These are phyloP conservation scores for Drosophila multiciliata DNA, from an alignment of 2,888 invertebrate species.

Conservation along the genomic window DNA sequence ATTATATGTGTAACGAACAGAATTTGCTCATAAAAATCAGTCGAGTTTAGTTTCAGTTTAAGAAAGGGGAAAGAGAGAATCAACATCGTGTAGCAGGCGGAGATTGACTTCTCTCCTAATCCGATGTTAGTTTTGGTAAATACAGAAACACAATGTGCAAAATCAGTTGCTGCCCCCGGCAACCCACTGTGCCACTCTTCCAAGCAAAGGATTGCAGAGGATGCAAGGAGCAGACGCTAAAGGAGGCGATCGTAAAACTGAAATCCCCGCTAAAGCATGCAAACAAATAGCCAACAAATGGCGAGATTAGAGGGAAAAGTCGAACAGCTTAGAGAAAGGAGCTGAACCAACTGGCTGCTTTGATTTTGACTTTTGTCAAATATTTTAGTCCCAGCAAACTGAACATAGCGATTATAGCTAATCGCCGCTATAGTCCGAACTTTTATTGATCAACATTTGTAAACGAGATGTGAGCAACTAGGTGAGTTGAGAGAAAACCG, in stretches of 20 bases:
- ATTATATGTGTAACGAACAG: background rate
- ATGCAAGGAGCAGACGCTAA: constrained; percentile 11
- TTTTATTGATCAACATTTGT: constrained; percentile 85
- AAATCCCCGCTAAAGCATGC: constrained; percentile 79
- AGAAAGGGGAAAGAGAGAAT: background rate
- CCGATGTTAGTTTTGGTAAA: constrained; percentile 71
- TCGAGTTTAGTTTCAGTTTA: background rate
- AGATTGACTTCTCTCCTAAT: constrained; percentile 71
- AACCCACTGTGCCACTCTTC: constrained; percentile 26
- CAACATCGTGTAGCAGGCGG: constrained; percentile 23
- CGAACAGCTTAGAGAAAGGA: constrained; percentile 54
- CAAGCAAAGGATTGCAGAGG: constrained; percentile 22
- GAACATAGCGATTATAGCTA: constrained; percentile 80
- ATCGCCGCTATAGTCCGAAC: constrained; percentile 73
- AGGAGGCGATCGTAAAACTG: constrained; percentile 56
- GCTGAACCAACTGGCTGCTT: constrained; percentile 12
- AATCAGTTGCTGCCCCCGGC: constrained; percentile 47
- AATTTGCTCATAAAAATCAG: no score
- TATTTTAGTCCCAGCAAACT: constrained; percentile 64
- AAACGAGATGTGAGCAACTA: constrained; percentile 61
- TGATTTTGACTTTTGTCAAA: constrained; percentile 80
- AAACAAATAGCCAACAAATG: constrained; percentile 73
- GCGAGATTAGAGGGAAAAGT: constrained; percentile 63
- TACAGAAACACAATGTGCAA: constrained; percentile 47
- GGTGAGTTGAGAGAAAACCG: constrained; percentile 42